A percentile compares a stretch with the other conserved stretches of the same genome.
These are phyloP conservation scores for Tortrix viridana DNA, from an alignment of 2,888 invertebrate species.

Conservation along the genomic window DNA sequence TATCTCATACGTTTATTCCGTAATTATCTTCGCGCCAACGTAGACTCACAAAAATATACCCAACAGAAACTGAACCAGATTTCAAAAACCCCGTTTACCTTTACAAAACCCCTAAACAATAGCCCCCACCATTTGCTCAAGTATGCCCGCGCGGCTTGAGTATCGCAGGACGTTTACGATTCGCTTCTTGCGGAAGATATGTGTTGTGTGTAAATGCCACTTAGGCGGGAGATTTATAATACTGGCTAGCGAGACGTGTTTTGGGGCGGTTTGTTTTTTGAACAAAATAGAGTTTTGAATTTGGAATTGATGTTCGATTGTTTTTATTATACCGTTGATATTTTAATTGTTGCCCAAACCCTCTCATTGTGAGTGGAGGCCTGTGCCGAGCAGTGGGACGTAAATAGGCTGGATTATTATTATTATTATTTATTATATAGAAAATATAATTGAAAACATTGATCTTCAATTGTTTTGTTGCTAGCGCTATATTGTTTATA, in stretches of 20 bases:
- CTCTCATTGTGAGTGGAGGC: no score
- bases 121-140: conserved; percentile 33
- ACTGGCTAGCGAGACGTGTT: conserved; percentile 53
- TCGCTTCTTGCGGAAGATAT: conserved; percentile 69
- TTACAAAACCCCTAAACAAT: neutral
- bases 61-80: neutral
- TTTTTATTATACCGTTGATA: neutral
- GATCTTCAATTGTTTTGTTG: no score
- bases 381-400: no score
- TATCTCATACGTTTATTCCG: no score
- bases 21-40: no score
- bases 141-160: conserved; percentile 48
- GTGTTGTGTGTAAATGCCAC: conserved; percentile 79
- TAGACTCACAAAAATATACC: neutral
- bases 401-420: no score
- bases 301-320: conserved; percentile 9
- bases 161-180: conserved; percentile 76
- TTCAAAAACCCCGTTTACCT: neutral
- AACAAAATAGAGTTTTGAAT: conserved; percentile 26
- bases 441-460: no score
- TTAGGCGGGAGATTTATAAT: conserved; percentile 75
- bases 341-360: no score
- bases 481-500: no score
- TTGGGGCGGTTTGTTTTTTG: conserved; percentile 43
- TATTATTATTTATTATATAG: no score